Base-by-base conservation (phyloP, 2,113 vertebrate genomes). In the Ifrita kowaldi region DNA sequence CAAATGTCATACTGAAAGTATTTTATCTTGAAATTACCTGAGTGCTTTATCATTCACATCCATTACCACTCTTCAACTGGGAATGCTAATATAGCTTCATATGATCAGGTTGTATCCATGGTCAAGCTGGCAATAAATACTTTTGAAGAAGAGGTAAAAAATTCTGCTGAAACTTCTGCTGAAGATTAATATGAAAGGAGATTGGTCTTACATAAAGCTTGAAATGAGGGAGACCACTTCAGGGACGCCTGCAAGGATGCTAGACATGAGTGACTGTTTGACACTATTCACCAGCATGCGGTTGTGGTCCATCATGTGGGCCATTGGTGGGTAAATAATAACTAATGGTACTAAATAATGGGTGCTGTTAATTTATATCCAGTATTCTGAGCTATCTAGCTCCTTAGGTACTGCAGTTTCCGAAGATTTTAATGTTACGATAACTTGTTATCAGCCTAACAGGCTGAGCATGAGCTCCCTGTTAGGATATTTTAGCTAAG, bases 201-300 rank as follows among this genome's bases (percentile, higher is more conserved):
- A 7, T 63, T 50, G 17, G 39, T 74, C 24, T 84, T 47, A 7
- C n/a, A 17, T 44, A 30, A 53, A 70, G 27, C 32, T 60, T 73
- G 23, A 28, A 73, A 35, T 79, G n/a, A 9, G 8, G 5, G 27
- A 76, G n/a, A 52, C 28, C 3, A 3, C 23, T 94, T 89, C 28
- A 63, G 13, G 59, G 86, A 35, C 2, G 8, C 4, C 27, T 89
- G 24, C 37, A 64, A 47, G 30, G 28, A 9, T 2, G 5, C 11
- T 23, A 28, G 17, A 5, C 0, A 0, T 12, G 16, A 35, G 10
- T 91, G 80, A 39, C 18, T 26, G 8, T 69, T 73, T 73, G 39
- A 37, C 11, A 3, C 2, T 33, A 4, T 49, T 44, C 37, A 28
- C 41, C 11, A 76, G 2, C 1, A 6, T 26, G 9, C 23, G 6